Evolutionary conservation across 2,888 invertebrate species (phyloP), one percentile per base, ranked within the genome.

Genomic region (Bellardia bayeri): DNA sequence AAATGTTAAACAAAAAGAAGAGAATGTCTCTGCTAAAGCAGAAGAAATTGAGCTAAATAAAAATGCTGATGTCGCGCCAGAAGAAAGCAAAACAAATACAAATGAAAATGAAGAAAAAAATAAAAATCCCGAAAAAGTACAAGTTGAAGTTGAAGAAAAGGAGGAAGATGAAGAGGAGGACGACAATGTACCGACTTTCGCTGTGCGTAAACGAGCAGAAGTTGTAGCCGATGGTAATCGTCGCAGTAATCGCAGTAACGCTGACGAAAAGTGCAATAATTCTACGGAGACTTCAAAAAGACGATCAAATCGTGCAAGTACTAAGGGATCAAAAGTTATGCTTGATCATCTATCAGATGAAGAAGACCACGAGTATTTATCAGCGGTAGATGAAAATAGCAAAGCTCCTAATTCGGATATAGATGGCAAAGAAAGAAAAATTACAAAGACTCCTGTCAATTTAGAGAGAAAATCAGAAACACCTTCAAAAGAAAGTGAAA

Each of bases 151-250:
- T 2, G 37, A 37, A 42, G 66, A 76, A 37, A 51, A 68, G 7
- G 76, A 89, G 92, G 93, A 84, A 11, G 81, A 79, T 45, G 68
- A 63, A 7, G 82, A 89, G 92, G 93, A 85, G 13, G 81, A 79
- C 61, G 64, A 63, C 30, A 71, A 79, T 11, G 45, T 76, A 30
- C 87, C 72, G 63, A 94, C 95, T 33, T 95, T 95, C 90, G 95
- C 95, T n/a, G 95, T 95, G 2, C 92, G 95, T 45, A 95, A 95
- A 91, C 92, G 95, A 58, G 95, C 95, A 3, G 95, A 95, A 83
- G 91, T 93, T 68, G 89, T 91, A 61, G 89, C 93, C 2, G 93
- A 92, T 49, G 92, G 93, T 3, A 93, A 93, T 88, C 90, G 93
- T 37, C 91, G 92, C 9, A 91, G 90, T 7, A 90, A 95, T 95